Conservation (phyloP, 1,140 invertebrate species). For the Drosophila watanabei region DNA sequence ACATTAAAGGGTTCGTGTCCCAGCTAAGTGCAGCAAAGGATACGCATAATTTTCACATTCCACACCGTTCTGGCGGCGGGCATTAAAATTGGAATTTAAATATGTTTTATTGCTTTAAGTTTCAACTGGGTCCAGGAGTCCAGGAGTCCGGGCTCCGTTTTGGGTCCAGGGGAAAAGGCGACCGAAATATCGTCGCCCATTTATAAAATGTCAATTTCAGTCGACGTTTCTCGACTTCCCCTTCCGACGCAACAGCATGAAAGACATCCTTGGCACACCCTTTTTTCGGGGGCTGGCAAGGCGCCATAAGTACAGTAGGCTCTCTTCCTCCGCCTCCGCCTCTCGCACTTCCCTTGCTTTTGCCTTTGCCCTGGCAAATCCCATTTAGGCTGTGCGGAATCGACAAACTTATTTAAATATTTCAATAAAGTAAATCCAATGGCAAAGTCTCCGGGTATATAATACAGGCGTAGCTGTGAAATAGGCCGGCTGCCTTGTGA, state of each 20-base stretch:
- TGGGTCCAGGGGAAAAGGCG: constrained; percentile 13
- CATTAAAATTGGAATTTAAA: constrained; percentile 66
- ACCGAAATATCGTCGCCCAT: constrained; percentile 60
- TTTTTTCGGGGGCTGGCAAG: constrained; percentile 46
- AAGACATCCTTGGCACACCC: constrained; percentile 60
- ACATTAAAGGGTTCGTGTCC: constrained; percentile 68
- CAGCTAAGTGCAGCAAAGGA: constrained; percentile 55
- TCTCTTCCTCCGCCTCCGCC: neutral
- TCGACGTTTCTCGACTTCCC: constrained; percentile 34
- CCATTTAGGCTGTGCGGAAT: constrained; percentile 83
- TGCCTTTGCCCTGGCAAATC: constrained; percentile 53
- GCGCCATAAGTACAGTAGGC: constrained; percentile 41
- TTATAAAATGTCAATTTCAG: constrained; percentile 85
- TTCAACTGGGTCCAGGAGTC: constrained; percentile 16
- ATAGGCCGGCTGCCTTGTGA: constrained; percentile 64
- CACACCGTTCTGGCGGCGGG: constrained; percentile 17
- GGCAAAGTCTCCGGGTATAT: constrained; percentile 38
- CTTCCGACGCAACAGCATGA: constrained; percentile 40
- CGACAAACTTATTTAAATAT: constrained; percentile 85
- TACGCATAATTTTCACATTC: constrained; percentile 80
- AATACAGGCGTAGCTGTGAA: constrained; percentile 54
- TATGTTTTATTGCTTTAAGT: constrained; percentile 81
- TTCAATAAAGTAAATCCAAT: constrained; percentile 85
- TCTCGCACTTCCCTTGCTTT: neutral
- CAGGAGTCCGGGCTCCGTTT: neutral